phyloP scores from a whole-genome alignment of 1,140 invertebrate genomes.

The Drosophila virilis region DNA sequence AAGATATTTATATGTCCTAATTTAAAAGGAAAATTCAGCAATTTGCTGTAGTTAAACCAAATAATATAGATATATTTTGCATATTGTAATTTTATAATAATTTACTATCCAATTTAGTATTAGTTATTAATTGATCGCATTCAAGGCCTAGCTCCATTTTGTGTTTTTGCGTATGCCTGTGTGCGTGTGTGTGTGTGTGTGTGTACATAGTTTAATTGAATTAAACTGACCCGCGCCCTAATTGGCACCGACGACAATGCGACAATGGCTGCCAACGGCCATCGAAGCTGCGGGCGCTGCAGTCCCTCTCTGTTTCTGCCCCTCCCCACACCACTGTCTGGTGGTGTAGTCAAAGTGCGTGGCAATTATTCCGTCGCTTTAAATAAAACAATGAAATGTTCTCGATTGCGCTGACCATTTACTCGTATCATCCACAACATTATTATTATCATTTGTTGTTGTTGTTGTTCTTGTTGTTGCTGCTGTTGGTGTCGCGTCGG shows the following conservation, averaged over 20 bases:
- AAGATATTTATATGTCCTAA: too few species aligned
- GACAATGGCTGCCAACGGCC: constrained; percentile 43
- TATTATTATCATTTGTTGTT: constrained; percentile 32
- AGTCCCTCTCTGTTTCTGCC: neutral
- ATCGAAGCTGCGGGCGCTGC: constrained; percentile 62
- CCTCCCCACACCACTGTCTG: constrained; percentile 4
- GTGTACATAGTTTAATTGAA: constrained; percentile 64
- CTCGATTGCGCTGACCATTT: constrained; percentile 69
- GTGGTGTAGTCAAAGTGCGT: constrained; percentile 77
- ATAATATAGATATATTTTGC: too few species aligned
- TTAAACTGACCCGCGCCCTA: constrained; percentile 67
- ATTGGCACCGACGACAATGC: constrained; percentile 52
- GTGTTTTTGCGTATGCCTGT: constrained; percentile 3
- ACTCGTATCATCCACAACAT: constrained; percentile 39
- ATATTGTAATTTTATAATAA: too few species aligned
- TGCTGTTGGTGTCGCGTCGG: constrained; percentile 60
- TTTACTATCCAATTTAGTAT: too few species aligned
- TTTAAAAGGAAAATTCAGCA: too few species aligned
- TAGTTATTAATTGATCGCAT: neutral
- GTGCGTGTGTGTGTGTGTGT: constrained; percentile 6
- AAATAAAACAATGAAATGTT: constrained; percentile 82
- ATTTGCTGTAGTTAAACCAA: too few species aligned
- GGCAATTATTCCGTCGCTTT: constrained; percentile 75
- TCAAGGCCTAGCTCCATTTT: constrained; percentile 61
- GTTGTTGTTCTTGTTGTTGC: constrained; percentile 12